A percentile compares a stretch with the other conserved stretches of the same genome.
These are phyloP conservation scores for Drosophila testacea DNA, from an alignment of 2,888 invertebrate genomes.

Conservation along the genomic window DNA sequence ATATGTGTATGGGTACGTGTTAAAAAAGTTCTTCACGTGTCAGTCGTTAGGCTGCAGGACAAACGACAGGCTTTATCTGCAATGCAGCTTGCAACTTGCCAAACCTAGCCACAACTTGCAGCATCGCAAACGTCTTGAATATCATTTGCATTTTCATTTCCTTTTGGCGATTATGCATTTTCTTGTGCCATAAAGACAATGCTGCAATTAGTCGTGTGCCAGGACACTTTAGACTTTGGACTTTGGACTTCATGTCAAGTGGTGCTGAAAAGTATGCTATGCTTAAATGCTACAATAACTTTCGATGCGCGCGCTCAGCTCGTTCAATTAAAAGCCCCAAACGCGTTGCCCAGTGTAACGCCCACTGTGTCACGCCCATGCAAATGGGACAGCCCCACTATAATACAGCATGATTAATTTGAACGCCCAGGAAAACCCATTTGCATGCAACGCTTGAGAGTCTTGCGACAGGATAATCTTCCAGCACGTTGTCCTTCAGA, in stretches of 20 bases:
- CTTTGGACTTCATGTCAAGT: constrained; percentile 44
- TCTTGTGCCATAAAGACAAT: constrained; percentile 26
- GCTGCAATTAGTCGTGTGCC: constrained; percentile 67
- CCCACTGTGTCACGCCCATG: constrained; percentile 20
- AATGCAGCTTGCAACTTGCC: constrained; percentile 62
- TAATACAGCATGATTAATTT: constrained; percentile 73
- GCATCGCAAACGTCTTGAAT: constrained; percentile 44
- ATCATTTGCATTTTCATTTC: constrained; percentile 67
- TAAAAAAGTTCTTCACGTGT: constrained; percentile 72
- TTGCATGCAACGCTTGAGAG: constrained; percentile 59
- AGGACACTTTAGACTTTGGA: constrained; percentile 25
- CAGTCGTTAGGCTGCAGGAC: constrained; percentile 60
- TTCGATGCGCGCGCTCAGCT: constrained; percentile 4
- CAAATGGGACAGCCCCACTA: constrained; percentile 2
- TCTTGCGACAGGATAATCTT: constrained; percentile 72
- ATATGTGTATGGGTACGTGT: constrained; percentile 58
- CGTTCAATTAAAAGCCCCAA: constrained; percentile 47
- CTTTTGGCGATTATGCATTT: constrained; percentile 61
- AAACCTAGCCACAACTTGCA: not conserved
- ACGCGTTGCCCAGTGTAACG: constrained; percentile 30
- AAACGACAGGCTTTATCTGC: constrained; percentile 61
- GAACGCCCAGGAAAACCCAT: constrained; percentile 59
- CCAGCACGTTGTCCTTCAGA: constrained; percentile 48
- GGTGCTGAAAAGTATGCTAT: constrained; percentile 48
- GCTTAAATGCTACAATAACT: constrained; percentile 20